These are phyloP conservation scores for Hemaris fuciformis DNA, from an alignment of 2,888 invertebrate species.

Conservation along the genomic window DNA sequence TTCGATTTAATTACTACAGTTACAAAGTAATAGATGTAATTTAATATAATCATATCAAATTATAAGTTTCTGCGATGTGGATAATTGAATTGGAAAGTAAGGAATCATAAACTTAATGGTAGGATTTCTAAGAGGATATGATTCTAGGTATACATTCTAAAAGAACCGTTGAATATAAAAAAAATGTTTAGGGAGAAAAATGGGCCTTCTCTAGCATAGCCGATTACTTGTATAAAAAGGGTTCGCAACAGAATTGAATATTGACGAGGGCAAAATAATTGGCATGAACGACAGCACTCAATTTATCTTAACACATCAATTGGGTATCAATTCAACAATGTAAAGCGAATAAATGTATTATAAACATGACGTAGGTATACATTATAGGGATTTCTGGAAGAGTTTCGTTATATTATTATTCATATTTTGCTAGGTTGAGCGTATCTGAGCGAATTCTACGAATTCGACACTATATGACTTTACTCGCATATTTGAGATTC, in stretches of 20 bases:
- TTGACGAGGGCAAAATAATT: background rate
- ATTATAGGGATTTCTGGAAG: too few relatives aligned
- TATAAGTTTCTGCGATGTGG: background rate
- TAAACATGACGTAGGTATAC: background rate
- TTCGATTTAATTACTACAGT: background rate
- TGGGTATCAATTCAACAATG: background rate
- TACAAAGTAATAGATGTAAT: background rate
- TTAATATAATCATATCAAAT: background rate
- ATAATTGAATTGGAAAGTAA: background rate
- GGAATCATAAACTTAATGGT: background rate
- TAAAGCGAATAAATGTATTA: background rate
- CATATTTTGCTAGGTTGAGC: background rate
- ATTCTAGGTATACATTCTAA: too few relatives aligned
- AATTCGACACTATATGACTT: background rate
- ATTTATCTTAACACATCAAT: background rate
- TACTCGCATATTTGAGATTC: too few relatives aligned
- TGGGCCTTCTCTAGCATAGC: background rate
- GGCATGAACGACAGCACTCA: background rate
- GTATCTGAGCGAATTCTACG: background rate
- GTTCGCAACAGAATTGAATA: background rate
- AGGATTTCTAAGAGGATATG: background rate
- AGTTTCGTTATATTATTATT: background rate
- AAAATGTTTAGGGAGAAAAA: background rate
- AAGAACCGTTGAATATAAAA: background rate
- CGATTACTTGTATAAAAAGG: background rate